Conservation (phyloP, 2,113 vertebrate species). For the Hippopotamus amphibius region DNA sequence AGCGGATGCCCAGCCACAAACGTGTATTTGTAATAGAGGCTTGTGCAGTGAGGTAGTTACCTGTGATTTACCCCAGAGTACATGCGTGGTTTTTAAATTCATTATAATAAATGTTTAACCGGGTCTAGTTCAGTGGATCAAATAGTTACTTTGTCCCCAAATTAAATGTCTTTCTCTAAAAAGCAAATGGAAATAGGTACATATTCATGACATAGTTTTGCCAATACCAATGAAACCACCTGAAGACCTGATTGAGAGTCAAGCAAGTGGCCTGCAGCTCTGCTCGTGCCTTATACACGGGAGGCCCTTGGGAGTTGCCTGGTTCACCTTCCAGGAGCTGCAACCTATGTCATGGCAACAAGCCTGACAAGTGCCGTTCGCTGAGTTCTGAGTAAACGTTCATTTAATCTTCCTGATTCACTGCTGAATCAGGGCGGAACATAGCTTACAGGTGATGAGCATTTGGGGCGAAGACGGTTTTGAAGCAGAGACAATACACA, state of each 20-base stretch:
- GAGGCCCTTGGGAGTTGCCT: background rate
- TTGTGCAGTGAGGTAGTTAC: background rate
- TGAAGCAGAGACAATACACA: background rate
- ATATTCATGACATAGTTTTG: slow-evolving; percentile 1
- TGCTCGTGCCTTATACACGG: background rate
- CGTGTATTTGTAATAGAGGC: background rate
- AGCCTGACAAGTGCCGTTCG: background rate
- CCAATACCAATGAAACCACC: background rate
- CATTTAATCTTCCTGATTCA: slow-evolving; percentile 16
- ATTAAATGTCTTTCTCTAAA: slow-evolving; percentile 30
- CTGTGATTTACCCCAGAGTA: background rate
- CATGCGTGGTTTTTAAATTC: background rate
- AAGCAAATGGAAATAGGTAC: slow-evolving; percentile 22
- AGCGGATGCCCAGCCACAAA: background rate
- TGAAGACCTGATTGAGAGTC: background rate
- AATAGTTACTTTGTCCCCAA: background rate
- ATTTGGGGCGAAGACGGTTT: background rate
- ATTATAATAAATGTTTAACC: slow-evolving; percentile 45
- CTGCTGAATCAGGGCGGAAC: background rate
- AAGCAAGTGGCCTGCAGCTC: background rate
- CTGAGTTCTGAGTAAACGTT: slow-evolving; percentile 39
- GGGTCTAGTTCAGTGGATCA: background rate
- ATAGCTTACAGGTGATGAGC: background rate
- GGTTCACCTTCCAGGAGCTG: background rate
- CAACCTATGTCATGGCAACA: slow-evolving; percentile 6